Conservation (phyloP, 2,113 vertebrate species). For the Thinocorus orbignyianus region DNA sequence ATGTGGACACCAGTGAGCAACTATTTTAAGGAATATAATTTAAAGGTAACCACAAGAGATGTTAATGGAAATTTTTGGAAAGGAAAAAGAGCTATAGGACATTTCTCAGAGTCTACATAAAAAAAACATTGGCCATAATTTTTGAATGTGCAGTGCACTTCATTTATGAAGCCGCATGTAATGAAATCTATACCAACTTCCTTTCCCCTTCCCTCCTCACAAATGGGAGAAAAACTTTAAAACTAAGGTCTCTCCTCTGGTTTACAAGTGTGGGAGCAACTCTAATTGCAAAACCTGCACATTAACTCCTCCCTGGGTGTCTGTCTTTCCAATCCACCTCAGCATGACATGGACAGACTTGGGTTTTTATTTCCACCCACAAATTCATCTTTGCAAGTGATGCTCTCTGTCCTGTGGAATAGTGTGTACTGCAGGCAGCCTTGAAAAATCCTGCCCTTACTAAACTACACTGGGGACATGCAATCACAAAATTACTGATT, state of each 20-base stretch:
- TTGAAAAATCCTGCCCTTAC: not conserved
- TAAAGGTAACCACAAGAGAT: not conserved
- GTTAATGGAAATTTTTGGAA: not conserved
- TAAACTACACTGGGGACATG: not conserved
- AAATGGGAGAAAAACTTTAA: not conserved
- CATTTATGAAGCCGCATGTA: not conserved
- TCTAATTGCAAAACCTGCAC: not conserved
- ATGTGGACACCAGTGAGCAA: not conserved
- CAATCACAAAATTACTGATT: not conserved
- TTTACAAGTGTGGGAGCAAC: not conserved
- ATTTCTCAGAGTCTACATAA: not conserved
- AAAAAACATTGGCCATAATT: not conserved
- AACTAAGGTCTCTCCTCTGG: not conserved
- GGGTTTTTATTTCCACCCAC: not conserved
- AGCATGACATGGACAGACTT: accelerated
- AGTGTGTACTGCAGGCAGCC: not conserved
- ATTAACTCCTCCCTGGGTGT: not conserved
- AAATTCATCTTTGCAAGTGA: not conserved
- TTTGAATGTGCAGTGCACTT: not conserved
- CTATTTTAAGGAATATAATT: not conserved
- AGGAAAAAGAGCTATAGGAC: not conserved
- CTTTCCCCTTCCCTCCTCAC: not conserved
- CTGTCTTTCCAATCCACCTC: not conserved
- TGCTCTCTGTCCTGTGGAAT: not conserved
- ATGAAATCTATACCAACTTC: not conserved